Conservation (phyloP, 1,140 invertebrate species). For the Lerema accius region DNA sequence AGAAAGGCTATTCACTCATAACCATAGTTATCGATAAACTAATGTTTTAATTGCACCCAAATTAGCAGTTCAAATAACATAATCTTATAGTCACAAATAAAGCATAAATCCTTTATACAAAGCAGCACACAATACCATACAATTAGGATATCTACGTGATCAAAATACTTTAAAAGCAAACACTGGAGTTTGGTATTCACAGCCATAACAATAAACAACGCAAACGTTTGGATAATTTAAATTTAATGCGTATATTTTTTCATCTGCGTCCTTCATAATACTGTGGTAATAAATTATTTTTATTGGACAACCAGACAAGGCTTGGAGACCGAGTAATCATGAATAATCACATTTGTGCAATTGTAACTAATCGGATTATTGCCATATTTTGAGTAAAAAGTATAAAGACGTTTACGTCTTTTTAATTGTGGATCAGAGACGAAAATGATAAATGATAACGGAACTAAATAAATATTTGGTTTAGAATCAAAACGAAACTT, state of each 20-base stretch:
- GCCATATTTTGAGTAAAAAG: background rate
- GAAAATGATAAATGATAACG: too few relatives aligned
- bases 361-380: constrained; percentile 1
- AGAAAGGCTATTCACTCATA: too few relatives aligned
- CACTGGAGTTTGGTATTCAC: constrained; percentile 26
- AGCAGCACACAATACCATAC: background rate
- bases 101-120: too few relatives aligned
- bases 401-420: background rate
- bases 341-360: constrained; percentile 16
- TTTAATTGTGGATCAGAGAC: too few relatives aligned
- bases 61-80: too few relatives aligned
- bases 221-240: constrained; percentile 33
- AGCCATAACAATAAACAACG: constrained; percentile 30
- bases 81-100: too few relatives aligned
- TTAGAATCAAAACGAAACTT: too few relatives aligned
- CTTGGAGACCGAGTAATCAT: constrained; percentile 2
- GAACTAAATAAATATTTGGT: too few relatives aligned
- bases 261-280: constrained; percentile 28
- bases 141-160: constrained; percentile 19
- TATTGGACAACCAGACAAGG: constrained; percentile 12
- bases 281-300: constrained; percentile 16
- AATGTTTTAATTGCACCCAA: too few relatives aligned
- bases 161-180: constrained; percentile 23
- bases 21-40: too few relatives aligned
- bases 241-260: constrained; percentile 34